Evolutionary conservation across 2,888 invertebrate genomes (phyloP), one percentile per base, ranked within the genome.

Genomic region (Marronus borbonicus): DNA sequence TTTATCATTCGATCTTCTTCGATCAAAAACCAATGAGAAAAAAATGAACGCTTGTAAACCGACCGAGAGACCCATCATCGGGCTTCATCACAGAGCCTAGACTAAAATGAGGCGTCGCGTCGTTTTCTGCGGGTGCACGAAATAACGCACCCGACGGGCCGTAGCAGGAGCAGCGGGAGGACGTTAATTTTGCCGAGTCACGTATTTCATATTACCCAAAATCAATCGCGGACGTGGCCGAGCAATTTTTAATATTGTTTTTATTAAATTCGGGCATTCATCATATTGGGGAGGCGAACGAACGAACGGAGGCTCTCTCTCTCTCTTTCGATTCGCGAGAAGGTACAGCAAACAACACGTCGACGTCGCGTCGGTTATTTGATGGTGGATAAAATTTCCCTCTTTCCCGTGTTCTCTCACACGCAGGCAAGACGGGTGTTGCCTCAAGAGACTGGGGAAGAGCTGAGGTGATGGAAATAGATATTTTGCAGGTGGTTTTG

Each of bases 181-280:
- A 62, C 78, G 76, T 79, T 79, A 79, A 79, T 79, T 79, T 78
- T 75, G 79, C 69, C 60, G 70, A 74, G 76, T 79, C 79, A 79
- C 79, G 79, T 79, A 77, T 76, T 77, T 79, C 77, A 79, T 79
- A 79, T 79, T 79, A 79, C 76, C 44, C 65, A 70, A 74, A 79
- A 79, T 79, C 79, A 79, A 79, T 79, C 79, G 79, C 50, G 76
- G 69, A 60, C 68, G 66, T 66, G 79, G 75, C 58, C 60, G 44
- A 69, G 74, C 77, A 79, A 79, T 79, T 79, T 79, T 79, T 79
- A 79, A 79, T 79, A 79, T 79, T 77, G 76, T 79, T 79, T 79
- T 79, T 76, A 72, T 76, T 76, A 76, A 76, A 76, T 76, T 76
- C 77, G 76, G 31, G 58, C 76, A 76, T 78, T 77, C 77, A 74